Percentiles rank a stretch among this genome's conserved stretches.
phyloP scores from a whole-genome alignment of 2,113 vertebrate species.

The Oxygymnocypris stewartii region DNA sequence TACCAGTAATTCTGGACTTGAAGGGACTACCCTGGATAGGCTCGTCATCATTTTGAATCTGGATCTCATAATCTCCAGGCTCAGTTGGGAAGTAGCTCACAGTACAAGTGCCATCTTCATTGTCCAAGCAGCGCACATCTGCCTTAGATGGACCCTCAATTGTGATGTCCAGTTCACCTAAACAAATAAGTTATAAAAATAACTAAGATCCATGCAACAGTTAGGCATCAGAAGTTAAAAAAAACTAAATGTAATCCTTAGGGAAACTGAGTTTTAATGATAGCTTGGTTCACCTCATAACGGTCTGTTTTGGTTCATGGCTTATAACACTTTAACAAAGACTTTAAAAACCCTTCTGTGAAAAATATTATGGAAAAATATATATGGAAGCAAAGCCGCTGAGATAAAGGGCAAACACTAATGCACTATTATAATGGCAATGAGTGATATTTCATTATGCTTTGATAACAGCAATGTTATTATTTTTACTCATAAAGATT shows the following conservation, averaged over 20 bases:
- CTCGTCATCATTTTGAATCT: slow-evolving; percentile 84
- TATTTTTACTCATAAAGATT: background rate
- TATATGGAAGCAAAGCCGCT: background rate
- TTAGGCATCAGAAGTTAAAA: background rate
- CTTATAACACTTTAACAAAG: background rate
- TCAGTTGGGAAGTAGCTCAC: slow-evolving; percentile 24
- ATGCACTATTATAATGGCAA: background rate
- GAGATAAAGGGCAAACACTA: too few species aligned
- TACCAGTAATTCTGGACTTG: slow-evolving; percentile 83
- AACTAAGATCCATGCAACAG: too few species aligned
- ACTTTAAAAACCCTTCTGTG: too few species aligned
- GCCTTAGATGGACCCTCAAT: slow-evolving; percentile 87
- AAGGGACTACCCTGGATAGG: slow-evolving; percentile 85
- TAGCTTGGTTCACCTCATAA: background rate
- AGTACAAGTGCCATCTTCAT: slow-evolving; percentile 83
- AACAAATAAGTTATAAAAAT: background rate
- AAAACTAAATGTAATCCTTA: background rate
- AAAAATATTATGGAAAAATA: background rate
- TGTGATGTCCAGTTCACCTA: slow-evolving; percentile 84
- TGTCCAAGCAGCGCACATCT: slow-evolving; percentile 85
- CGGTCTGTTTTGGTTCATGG: background rate
- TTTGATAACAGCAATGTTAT: background rate
- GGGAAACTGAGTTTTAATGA: background rate
- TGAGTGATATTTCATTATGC: background rate
- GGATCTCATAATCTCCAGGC: slow-evolving; percentile 82